Conservation (phyloP, 2,888 invertebrate species). For the Galerucella calmariensis region DNA sequence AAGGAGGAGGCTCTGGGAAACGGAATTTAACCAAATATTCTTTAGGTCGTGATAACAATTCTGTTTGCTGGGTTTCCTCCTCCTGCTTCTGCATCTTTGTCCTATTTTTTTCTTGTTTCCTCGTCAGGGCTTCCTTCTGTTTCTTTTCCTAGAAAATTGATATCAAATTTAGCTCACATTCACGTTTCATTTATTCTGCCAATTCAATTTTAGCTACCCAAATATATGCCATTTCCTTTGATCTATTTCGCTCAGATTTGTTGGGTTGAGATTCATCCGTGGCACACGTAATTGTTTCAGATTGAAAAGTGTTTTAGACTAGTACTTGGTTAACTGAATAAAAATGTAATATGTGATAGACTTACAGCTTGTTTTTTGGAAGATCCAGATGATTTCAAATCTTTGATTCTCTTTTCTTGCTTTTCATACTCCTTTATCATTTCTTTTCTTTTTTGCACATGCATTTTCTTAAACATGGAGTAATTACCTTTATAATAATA, state of each 20-base stretch:
- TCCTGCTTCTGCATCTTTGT: slow-evolving; percentile 84
- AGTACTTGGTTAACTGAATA: too few species aligned
- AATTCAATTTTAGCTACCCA: too few species aligned
- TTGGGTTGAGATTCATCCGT: too few species aligned
- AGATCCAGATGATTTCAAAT: slow-evolving; percentile 93
- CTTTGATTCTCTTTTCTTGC: slow-evolving; percentile 95
- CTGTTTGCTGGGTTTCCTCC: slow-evolving; percentile 82
- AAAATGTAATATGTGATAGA: slow-evolving; percentile 24
- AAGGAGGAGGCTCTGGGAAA: slow-evolving; percentile 93
- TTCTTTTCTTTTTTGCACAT: slow-evolving; percentile 93
- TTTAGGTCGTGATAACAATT: slow-evolving; percentile 88
- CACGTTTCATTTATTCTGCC: too few species aligned
- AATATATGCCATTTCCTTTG: too few species aligned
- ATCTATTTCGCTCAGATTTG: too few species aligned
- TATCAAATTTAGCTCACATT: not conserved
- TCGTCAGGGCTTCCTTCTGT: slow-evolving; percentile 88
- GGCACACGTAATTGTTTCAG: too few species aligned
- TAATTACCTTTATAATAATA: slow-evolving; percentile 98
- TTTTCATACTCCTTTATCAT: slow-evolving; percentile 97
- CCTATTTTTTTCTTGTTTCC: slow-evolving; percentile 93
- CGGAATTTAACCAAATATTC: slow-evolving; percentile 97
- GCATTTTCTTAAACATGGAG: slow-evolving; percentile 99
- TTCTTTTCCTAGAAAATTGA: slow-evolving; percentile 78
- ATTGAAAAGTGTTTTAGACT: too few species aligned
- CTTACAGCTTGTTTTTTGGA: slow-evolving; percentile 91